Evolutionary conservation across 2,113 vertebrate genomes (phyloP).

Genomic region (Chaenogobius annularis): DNA sequence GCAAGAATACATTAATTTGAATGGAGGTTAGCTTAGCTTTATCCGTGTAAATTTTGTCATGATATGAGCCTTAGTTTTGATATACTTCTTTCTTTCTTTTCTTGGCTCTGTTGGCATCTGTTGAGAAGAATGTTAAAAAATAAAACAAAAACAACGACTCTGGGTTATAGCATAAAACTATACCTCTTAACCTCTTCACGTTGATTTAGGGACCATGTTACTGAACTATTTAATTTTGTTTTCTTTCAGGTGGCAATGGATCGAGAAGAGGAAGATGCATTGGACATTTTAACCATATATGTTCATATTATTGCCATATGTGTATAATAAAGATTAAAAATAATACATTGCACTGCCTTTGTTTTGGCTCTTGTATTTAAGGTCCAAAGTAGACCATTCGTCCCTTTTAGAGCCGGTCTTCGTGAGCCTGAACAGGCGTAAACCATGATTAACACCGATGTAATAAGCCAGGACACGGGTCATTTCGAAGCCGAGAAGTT

Average conservation of each 20-base stretch:
- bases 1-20: too few species aligned
- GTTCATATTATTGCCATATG: neutral
- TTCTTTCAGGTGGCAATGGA: conserved; percentile 38
- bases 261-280: neutral
- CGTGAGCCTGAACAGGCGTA: conserved; percentile 7
- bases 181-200: too few species aligned
- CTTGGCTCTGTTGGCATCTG: too few species aligned
- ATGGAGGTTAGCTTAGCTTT: too few species aligned
- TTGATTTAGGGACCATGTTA: neutral
- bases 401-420: neutral
- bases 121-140: neutral
- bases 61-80: too few species aligned
- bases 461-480: conserved; percentile 24
- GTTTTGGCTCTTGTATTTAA: neutral
- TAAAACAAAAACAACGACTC: too few species aligned
- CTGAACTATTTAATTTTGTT: conserved; percentile 14
- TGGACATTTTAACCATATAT: neutral
- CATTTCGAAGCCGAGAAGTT: conserved; percentile 39
- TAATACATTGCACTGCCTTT: neutral
- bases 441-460: conserved; percentile 19
- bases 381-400: neutral
- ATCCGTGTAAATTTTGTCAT: too few species aligned
- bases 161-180: too few species aligned
- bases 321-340: neutral
- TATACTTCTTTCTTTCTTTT: too few species aligned